Percentiles rank a stretch among this genome's conserved stretches.
Conservation (phyloP, 2,888 invertebrate genomes). For the Calephelis perditalis region DNA sequence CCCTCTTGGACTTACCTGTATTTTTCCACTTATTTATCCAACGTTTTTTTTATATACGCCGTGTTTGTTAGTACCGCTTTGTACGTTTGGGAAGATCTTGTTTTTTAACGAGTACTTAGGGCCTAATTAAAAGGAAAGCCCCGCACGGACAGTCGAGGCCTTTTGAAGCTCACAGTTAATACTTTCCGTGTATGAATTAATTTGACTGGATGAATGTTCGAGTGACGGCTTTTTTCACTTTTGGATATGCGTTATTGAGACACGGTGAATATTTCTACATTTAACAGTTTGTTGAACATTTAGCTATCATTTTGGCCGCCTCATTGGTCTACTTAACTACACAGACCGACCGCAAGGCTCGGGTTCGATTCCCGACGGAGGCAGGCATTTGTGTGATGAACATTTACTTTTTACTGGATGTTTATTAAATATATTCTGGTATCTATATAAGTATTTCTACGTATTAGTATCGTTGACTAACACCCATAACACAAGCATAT, state of each 20-base stretch:
- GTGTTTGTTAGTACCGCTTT: constrained; percentile 73
- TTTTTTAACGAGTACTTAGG: constrained; percentile 78
- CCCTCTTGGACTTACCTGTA: constrained; percentile 77
- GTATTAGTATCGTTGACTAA: no score
- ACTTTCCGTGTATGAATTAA: constrained; percentile 74
- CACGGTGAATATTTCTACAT: constrained; percentile 43
- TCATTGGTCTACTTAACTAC: no score
- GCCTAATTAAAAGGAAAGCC: constrained; percentile 77
- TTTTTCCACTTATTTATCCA: constrained; percentile 78
- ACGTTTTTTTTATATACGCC: constrained; percentile 67
- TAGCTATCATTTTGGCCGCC: no score
- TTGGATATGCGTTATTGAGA: constrained; percentile 48
- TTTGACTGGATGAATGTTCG: constrained; percentile 68
- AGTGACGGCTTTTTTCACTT: constrained; percentile 52
- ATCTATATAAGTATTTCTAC: no score
- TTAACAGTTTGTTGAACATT: no score
- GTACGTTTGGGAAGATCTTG: constrained; percentile 73
- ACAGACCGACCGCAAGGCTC: no score
- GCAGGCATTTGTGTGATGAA: no score
- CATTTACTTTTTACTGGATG: no score
- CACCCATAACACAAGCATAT: no score
- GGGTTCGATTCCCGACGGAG: no score
- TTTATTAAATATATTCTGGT: no score
- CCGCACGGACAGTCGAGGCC: constrained; percentile 69
- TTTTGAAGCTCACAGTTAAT: constrained; percentile 75